Base-by-base conservation (phyloP, 2,797 vertebrate species). In the Cottoperca gobio region DNA sequence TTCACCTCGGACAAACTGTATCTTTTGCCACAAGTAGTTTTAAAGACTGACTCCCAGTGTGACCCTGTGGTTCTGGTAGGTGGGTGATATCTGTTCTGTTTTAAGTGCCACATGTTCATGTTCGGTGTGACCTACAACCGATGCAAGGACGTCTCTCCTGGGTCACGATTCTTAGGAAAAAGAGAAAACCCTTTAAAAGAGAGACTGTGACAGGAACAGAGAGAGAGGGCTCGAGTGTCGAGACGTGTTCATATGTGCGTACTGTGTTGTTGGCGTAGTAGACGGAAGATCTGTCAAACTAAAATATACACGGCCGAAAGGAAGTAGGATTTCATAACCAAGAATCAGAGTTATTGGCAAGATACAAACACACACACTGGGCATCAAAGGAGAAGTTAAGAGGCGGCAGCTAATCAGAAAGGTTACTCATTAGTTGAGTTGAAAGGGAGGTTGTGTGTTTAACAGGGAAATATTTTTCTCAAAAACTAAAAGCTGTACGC, bases 1-100 rank as follows among this genome's bases (percentile, higher is more conserved):
- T 54, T 55, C 54, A 66, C 59, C 54, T 79, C 39, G 26, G 9
- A 64, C 68, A 65, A 86, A 78, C 70, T 78, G 86, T 26, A 49
- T 72, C 60, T 68, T 78, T 76, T 42, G 21, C n/a, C 39, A 60
- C 33, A 10, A 42, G 14, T 70, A 26, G 31, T 76, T 81, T 72
- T 46, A 21, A 45, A 57, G 77, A 63, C 16, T 64, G 45, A 78
- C 43, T 59, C 53, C 39, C 66, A 23, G 12, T 33, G 55, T 43
- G 79, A 73, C 46, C 50, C n/a, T 19, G 26, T 14, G 53, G 52
- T 70, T n/a, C 39, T 60, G 40, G 45, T 19, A 55, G 58, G 53
- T 50, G 54, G 75, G 59, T 37, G 58, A 63, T 62, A 48, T 57
- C 37, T 57, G 62, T 31, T 55, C 57, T 21, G 8, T 26, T 23